Evolutionary conservation across 2,113 vertebrate species (phyloP).

Genomic region (Mohoua ochrocephala): DNA sequence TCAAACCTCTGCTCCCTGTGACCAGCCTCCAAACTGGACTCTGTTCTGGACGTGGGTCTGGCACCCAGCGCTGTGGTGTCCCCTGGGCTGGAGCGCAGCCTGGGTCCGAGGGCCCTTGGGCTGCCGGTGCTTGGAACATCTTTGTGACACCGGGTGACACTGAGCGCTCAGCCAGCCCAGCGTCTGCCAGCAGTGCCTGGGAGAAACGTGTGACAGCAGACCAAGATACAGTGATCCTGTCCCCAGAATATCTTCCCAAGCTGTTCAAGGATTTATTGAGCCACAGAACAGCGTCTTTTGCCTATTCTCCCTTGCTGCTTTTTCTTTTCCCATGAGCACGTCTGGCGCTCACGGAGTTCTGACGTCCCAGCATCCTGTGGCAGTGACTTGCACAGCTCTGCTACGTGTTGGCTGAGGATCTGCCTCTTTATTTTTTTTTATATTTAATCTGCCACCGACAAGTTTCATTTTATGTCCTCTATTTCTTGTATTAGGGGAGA

Average conservation of each 20-base stretch:
- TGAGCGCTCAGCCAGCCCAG: neutral
- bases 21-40: neutral
- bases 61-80: neutral
- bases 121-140: neutral
- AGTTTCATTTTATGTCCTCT: constrained; percentile 16
- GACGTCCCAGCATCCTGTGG: neutral
- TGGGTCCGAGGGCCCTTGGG: neutral
- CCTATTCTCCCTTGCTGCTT: neutral
- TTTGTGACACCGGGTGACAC: neutral
- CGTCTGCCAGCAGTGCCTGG: neutral
- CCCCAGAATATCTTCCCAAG: neutral
- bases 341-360: neutral
- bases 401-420: neutral
- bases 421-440: neutral
- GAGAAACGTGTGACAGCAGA: neutral
- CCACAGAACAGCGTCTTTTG: neutral
- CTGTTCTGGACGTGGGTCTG: neutral
- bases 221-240: neutral
- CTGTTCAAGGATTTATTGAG: neutral
- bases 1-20: neutral
- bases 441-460: constrained; percentile 25
- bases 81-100: neutral
- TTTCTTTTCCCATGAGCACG: neutral
- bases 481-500: constrained; percentile 10
- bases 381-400: neutral